phyloP scores from a whole-genome alignment of 2,888 invertebrate species.

The Ditula angustiorana region DNA sequence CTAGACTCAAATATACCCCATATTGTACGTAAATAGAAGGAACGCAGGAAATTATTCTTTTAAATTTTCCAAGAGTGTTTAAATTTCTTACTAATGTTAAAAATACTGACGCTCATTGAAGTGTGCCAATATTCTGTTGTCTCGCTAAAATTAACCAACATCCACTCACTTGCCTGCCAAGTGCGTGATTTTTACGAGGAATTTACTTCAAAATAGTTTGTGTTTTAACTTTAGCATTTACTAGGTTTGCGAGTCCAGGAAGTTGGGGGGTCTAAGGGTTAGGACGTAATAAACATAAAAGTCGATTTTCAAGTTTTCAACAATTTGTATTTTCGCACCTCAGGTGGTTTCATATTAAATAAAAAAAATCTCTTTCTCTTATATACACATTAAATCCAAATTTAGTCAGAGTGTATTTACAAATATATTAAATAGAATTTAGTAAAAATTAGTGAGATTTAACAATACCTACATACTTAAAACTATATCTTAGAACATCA shows the following conservation, averaged over 20 bases:
- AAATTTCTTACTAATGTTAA: constrained; percentile 28
- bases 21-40: no score
- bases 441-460: constrained; percentile 86
- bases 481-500: constrained; percentile 81
- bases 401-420: constrained; percentile 86
- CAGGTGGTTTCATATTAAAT: constrained; percentile 83
- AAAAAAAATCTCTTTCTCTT: constrained; percentile 81
- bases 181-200: constrained; percentile 44
- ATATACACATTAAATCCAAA: constrained; percentile 85
- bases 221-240: neutral
- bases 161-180: constrained; percentile 52
- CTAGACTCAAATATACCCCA: no score
- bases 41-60: no score
- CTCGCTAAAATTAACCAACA: constrained; percentile 55
- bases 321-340: constrained; percentile 84
- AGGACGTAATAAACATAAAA: constrained; percentile 56
- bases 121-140: constrained; percentile 54
- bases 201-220: constrained; percentile 38
- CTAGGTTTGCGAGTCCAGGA: neutral
- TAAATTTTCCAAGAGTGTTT: constrained; percentile 13
- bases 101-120: constrained; percentile 45
- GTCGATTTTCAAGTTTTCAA: constrained; percentile 72
- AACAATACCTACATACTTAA: constrained; percentile 81
- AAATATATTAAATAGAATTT: constrained; percentile 86
- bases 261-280: neutral